Conservation (phyloP, 2,113 vertebrate genomes). For the Cygnus atratus region DNA sequence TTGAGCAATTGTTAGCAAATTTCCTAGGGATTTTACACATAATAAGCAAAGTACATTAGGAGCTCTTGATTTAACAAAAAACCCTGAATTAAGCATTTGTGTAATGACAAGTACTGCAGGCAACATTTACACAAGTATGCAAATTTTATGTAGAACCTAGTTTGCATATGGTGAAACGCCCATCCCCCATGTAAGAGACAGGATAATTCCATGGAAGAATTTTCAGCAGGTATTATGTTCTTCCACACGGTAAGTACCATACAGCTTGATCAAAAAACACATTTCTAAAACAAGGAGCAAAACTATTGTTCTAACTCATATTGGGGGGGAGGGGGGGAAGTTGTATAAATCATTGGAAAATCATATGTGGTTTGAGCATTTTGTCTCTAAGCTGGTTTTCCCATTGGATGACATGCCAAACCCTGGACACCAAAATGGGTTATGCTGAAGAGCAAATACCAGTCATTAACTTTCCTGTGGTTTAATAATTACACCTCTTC, state of each 20-base stretch:
- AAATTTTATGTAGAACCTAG: conserved; percentile 47
- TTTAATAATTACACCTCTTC: conserved; percentile 78
- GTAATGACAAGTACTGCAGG: conserved; percentile 32
- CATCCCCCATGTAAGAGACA: background rate
- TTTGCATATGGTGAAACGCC: background rate
- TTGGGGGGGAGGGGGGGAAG: background rate
- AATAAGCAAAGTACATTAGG: conserved; percentile 38
- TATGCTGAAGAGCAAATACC: conserved; percentile 64
- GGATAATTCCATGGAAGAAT: background rate
- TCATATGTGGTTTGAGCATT: conserved; percentile 48
- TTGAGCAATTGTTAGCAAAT: conserved; percentile 12
- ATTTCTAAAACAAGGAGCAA: conserved; percentile 20
- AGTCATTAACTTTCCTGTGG: conserved; percentile 76
- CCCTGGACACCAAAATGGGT: conserved; percentile 70
- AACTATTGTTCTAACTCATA: conserved; percentile 40
- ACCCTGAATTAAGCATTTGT: conserved; percentile 46
- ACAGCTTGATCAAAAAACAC: background rate
- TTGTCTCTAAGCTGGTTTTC: conserved; percentile 56
- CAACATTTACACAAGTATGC: conserved; percentile 19
- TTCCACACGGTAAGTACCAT: background rate
- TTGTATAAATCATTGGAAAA: conserved; percentile 62
- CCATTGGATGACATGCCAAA: conserved; percentile 65
- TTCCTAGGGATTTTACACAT: conserved; percentile 43
- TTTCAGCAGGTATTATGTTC: background rate
- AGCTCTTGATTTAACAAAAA: conserved; percentile 55